These are phyloP conservation scores for Mastomys coucha DNA, from an alignment of 2,113 vertebrate genomes.

Conservation along the genomic window DNA sequence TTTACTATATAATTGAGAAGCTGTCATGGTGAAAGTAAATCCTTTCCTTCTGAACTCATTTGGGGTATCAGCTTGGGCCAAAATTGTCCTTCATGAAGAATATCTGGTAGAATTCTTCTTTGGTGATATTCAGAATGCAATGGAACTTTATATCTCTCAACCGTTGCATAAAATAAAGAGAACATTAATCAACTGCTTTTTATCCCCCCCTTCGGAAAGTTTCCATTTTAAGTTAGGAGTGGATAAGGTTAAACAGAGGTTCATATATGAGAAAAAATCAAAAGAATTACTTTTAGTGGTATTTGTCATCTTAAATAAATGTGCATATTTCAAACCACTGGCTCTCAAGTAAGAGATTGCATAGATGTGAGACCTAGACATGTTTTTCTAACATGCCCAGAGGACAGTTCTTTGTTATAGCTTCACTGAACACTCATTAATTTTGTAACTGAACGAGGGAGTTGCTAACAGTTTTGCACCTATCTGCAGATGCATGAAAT, in stretches of 20 bases:
- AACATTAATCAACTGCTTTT: conserved; percentile 51
- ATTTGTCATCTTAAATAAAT: conserved; percentile 68
- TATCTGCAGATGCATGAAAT: conserved; percentile 80
- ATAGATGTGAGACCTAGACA: conserved; percentile 62
- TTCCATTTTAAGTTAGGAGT: conserved; percentile 56
- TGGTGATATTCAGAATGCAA: conserved; percentile 22
- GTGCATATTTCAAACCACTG: conserved; percentile 67
- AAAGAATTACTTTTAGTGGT: conserved; percentile 59
- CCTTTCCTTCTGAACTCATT: not conserved
- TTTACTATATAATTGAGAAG: conserved; percentile 43
- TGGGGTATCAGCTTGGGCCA: conserved; percentile 20
- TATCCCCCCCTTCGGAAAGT: conserved; percentile 46
- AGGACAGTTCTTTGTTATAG: conserved; percentile 78
- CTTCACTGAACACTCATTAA: conserved; percentile 80
- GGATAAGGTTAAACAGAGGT: conserved; percentile 42
- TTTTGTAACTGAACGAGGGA: conserved; percentile 76
- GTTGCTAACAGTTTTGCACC: conserved; percentile 79
- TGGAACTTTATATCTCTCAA: not conserved
- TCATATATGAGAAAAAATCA: conserved; percentile 67
- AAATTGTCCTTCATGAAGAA: conserved; percentile 46
- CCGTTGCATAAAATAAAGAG: not conserved
- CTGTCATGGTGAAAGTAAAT: conserved; percentile 26
- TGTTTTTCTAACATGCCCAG: conserved; percentile 77
- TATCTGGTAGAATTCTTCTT: not conserved
- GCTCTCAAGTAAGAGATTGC: conserved; percentile 59